Conservation (phyloP, 1,140 invertebrate genomes). For the Melitaea cinxia region DNA sequence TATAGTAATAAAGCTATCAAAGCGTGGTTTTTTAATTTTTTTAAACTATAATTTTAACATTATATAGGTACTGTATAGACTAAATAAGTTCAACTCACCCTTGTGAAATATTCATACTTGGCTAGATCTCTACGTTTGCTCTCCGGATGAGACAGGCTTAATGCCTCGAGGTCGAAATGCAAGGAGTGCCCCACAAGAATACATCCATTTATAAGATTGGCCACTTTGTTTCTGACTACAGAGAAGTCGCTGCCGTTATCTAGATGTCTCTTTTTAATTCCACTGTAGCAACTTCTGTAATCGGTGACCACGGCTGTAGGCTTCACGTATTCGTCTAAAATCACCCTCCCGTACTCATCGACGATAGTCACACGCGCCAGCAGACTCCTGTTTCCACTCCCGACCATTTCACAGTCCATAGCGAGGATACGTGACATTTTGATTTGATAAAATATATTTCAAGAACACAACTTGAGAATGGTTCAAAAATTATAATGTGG, state of each 20-base stretch:
- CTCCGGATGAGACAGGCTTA: constrained; percentile 15
- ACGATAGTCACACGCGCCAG: constrained; percentile 36
- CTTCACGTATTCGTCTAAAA: constrained; percentile 33
- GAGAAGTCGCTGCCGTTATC: constrained; percentile 18
- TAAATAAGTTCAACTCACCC: constrained; percentile 5
- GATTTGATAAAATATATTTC: too few relatives aligned
- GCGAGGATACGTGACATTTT: too few relatives aligned
- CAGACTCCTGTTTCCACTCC: constrained; percentile 23
- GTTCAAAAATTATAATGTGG: too few relatives aligned
- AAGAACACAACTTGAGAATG: too few relatives aligned
- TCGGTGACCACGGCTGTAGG: constrained; percentile 30
- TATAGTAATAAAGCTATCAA: too few relatives aligned
- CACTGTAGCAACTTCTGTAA: constrained; percentile 28
- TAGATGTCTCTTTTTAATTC: constrained; percentile 17
- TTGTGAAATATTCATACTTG: constrained; percentile 4
- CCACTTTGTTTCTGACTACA: constrained; percentile 8
- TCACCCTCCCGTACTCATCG: neutral
- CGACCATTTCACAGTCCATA: constrained; percentile 43
- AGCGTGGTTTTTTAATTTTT: too few relatives aligned
- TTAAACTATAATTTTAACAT: too few relatives aligned
- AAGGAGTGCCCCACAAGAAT: constrained; percentile 36
- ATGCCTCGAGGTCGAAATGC: constrained; percentile 29
- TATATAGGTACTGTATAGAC: too few relatives aligned
- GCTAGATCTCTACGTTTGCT: constrained; percentile 30
- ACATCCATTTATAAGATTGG: constrained; percentile 13